phyloP scores from a whole-genome alignment of 2,797 vertebrate genomes.

The Amblyopsis hoosieri region DNA sequence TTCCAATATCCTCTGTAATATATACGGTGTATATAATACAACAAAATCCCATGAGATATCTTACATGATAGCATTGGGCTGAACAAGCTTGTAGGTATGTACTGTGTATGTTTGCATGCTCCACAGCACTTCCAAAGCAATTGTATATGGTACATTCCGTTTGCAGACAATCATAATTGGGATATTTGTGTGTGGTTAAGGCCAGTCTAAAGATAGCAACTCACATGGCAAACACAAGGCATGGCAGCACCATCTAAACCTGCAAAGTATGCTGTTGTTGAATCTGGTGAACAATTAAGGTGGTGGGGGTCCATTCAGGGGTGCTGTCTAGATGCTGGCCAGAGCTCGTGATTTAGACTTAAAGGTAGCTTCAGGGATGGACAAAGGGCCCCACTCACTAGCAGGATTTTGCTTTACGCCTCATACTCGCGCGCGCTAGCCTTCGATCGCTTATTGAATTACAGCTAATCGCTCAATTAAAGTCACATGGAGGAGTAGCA shows the following conservation, averaged over 20 bases:
- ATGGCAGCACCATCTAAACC: conserved; percentile 47
- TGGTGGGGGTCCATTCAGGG: conserved; percentile 48
- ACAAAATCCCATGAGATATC: neutral
- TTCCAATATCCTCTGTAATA: conserved; percentile 48
- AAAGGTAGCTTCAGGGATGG: conserved; percentile 66
- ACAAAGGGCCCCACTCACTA: conserved; percentile 76
- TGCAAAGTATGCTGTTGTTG: conserved; percentile 51
- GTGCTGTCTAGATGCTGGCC: conserved; percentile 58
- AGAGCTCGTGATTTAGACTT: conserved; percentile 66
- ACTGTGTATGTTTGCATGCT: conserved; percentile 27
- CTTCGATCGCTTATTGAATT: conserved; percentile 82
- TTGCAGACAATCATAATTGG: conserved; percentile 46
- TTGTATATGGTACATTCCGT: conserved; percentile 38
- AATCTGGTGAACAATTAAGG: conserved; percentile 64
- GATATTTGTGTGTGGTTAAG: conserved; percentile 51
- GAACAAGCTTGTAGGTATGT: conserved; percentile 12
- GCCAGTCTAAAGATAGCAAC: conserved; percentile 63
- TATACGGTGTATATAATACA: conserved; percentile 4
- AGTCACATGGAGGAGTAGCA: conserved; percentile 80
- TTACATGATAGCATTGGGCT: conserved; percentile 23
- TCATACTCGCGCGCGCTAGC: conserved; percentile 73
- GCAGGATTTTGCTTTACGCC: conserved; percentile 77
- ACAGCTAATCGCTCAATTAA: conserved; percentile 81
- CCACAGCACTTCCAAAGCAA: conserved; percentile 26
- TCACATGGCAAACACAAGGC: conserved; percentile 73